Base-by-base conservation (phyloP, 2,888 invertebrate species). In the Cenopis cana region DNA sequence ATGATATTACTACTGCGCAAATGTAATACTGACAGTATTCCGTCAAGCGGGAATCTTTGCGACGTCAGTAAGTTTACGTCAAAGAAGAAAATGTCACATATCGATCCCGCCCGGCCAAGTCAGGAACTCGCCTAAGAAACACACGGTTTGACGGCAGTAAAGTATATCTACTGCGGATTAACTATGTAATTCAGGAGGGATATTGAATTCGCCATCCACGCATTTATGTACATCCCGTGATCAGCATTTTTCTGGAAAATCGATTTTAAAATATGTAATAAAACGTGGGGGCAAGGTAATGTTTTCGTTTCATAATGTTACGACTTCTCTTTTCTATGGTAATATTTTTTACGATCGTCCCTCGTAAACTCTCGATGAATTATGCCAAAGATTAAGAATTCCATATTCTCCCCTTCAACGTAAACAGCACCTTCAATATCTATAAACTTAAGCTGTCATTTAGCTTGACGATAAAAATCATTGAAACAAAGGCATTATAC, bases 281-380 rank as follows among this genome's bases (percentile, higher is more conserved):
- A 86, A 87, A 88, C 86, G 80, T 82, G 73, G 62, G 68, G 76
- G 69, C 78, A 83, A 80, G 62, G 69, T 64, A 57, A 41, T 81
- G 82, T 83, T 82, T 82, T 81, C 81, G 82, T 81, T 80, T 80
- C 84, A 79, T 82, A 85, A 86, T 81, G 79, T 86, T 81, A 86
- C 80, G 77, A 80, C 81, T 79, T 80, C 83, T 83, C 81, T 78
- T 85, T 83, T 87, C 84, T 85, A 86, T 87, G 86, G 83, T 86
- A 87, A 88, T 88, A 84, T 78, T 79, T 82, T 88, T 89, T 89
- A 88, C 79, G 85, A 82, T 72, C 77, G 72, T 74, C 79, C 79
- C 79, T 81, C 80, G 78, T 82, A 80, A 81, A 80, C 73, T 77
- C 82, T 82, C 79, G 79, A 52, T 60, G 65, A 72, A 73, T 74